Evolutionary conservation across 2,113 vertebrate species (phyloP).

Genomic region (Cisticola juncidis): DNA sequence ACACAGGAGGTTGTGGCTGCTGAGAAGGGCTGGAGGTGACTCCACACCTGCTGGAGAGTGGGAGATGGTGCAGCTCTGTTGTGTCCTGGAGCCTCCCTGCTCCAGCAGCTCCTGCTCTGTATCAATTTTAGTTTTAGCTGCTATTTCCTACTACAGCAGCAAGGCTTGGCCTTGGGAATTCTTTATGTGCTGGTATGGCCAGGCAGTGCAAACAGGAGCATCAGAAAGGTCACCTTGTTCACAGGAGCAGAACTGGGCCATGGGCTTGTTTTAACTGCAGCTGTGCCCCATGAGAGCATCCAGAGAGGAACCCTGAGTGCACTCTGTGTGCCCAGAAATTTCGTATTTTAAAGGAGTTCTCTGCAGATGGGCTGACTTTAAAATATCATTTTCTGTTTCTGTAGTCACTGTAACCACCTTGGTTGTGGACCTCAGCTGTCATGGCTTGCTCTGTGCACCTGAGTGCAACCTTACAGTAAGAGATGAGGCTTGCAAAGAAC

Average conservation of each 20-base stretch:
- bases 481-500: neutral
- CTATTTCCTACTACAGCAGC: neutral
- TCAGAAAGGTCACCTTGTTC: neutral
- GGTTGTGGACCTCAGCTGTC: neutral
- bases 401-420: neutral
- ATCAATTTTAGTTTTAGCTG: neutral
- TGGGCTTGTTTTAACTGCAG: neutral
- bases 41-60: neutral
- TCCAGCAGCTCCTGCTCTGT: neutral
- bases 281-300: neutral
- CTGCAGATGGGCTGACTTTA: neutral
- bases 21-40: neutral
- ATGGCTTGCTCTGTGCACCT: neutral
- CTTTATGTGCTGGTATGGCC: neutral
- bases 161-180: neutral
- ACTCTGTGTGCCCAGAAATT: neutral
- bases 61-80: neutral
- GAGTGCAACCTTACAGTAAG: neutral
- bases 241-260: neutral
- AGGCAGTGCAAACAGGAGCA: neutral
- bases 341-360: neutral
- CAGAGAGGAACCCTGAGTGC: rapidly evolving
- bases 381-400: neutral
- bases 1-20: neutral
- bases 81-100: neutral